Evolutionary conservation across 2,888 invertebrate species (phyloP).

Genomic region (Platycnemis pennipes): DNA sequence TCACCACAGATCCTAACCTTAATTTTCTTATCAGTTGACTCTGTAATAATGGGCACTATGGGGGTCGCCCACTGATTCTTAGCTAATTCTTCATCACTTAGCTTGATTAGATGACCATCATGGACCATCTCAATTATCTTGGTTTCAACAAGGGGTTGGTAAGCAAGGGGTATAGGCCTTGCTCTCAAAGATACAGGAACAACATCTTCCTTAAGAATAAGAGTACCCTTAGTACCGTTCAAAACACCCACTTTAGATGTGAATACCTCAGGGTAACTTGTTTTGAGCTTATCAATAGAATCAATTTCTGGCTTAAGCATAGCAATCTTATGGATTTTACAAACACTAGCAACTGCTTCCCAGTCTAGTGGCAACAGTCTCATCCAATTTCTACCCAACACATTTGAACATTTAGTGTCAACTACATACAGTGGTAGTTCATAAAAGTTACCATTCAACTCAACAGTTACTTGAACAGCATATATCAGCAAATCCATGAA

Average conservation of each 20-base stretch:
- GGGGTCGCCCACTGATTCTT: constrained; percentile 76
- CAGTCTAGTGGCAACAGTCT: constrained; percentile 72
- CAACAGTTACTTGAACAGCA: too few relatives aligned
- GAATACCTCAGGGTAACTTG: background rate
- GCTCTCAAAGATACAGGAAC: constrained; percentile 73
- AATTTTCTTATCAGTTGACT: constrained; percentile 72
- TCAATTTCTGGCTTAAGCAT: constrained; percentile 11
- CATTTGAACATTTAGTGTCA: constrained; percentile 72
- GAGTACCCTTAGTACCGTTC: constrained; percentile 65
- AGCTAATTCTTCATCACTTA: background rate
- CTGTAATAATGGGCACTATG: constrained; percentile 74
- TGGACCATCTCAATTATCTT: constrained; percentile 52
- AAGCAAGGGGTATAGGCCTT: constrained; percentile 73
- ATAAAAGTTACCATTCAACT: too few relatives aligned
- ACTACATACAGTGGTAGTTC: constrained; percentile 72
- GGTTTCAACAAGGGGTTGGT: constrained; percentile 60
- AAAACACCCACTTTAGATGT: constrained; percentile 53
- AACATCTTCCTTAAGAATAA: constrained; percentile 71
- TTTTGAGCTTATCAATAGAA: constrained; percentile 1
- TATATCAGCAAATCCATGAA: too few relatives aligned
- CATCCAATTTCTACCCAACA: constrained; percentile 74
- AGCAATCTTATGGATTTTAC: background rate
- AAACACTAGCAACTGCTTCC: constrained; percentile 28
- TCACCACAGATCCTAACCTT: constrained; percentile 74
- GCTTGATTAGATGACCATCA: constrained; percentile 11